Percentiles rank a stretch among this genome's conserved stretches.
Conservation (phyloP, 2,113 vertebrate species). For the Neolamprologus tretocephalus region DNA sequence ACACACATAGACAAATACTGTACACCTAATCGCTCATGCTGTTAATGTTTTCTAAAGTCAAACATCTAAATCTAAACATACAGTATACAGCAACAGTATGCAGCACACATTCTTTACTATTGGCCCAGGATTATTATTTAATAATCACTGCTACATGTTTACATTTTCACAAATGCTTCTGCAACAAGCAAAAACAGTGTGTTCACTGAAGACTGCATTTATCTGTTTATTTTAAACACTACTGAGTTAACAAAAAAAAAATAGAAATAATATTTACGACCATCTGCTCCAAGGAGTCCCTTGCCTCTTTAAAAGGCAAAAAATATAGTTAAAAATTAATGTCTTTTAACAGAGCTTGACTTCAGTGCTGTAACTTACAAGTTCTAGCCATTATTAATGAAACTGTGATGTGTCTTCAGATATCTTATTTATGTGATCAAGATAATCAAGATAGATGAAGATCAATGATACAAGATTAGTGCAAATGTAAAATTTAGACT, state of each 20-base stretch:
- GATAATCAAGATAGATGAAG: neutral
- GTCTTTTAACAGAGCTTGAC: neutral
- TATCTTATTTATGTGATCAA: neutral
- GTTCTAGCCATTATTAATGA: neutral
- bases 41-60: neutral
- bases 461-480: neutral
- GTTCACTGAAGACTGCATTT: neutral
- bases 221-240: neutral
- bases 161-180: neutral
- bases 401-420: neutral
- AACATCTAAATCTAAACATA: neutral
- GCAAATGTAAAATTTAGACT: neutral
- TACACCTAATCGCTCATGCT: neutral
- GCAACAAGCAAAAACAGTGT: neutral
- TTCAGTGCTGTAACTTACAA: neutral
- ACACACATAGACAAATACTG: accelerated
- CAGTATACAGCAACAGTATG: neutral
- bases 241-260: neutral
- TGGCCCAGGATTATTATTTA: neutral
- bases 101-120: neutral
- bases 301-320: neutral
- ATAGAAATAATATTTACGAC: neutral
- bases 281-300: neutral
- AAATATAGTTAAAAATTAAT: neutral
- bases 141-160: neutral